A percentile compares a stretch with the other conserved stretches of the same genome.
Conservation (phyloP, 2,797 vertebrate species). For the Pantherophis alleghaniensis region DNA sequence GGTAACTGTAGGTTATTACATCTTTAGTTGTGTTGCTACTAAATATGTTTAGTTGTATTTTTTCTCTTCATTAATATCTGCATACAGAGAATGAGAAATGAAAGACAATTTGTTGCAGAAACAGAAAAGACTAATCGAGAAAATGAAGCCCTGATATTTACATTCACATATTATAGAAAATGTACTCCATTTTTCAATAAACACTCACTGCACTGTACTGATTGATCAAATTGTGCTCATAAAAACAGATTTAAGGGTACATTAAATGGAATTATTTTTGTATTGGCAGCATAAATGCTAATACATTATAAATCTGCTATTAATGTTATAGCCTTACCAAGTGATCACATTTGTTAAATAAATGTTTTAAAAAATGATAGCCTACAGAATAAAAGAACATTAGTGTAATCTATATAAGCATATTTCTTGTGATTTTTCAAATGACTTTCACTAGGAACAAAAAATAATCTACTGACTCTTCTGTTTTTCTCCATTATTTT, state of each 20-base stretch:
- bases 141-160: background rate
- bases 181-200: slow-evolving; percentile 53
- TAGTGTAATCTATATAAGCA: slow-evolving; percentile 17
- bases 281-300: slow-evolving; percentile 71
- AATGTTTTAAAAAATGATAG: slow-evolving; percentile 35
- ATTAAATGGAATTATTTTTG: slow-evolving; percentile 70
- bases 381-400: background rate
- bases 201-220: slow-evolving; percentile 50
- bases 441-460: slow-evolving; percentile 24
- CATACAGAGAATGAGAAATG: background rate
- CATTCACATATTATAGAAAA: slow-evolving; percentile 43
- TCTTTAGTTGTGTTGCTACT: background rate
- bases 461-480: background rate
- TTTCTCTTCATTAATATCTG: background rate
- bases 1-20: background rate
- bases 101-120: background rate
- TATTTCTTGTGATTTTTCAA: slow-evolving; percentile 9
- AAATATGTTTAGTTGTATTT: background rate
- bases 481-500: background rate
- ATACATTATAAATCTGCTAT: slow-evolving; percentile 77
- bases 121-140: background rate
- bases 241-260: slow-evolving; percentile 69
- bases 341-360: slow-evolving; percentile 56
- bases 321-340: slow-evolving; percentile 71
- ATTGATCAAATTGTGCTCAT: slow-evolving; percentile 72